phyloP scores from a whole-genome alignment of 1,140 invertebrate genomes.

The Glomeris maerens region DNA sequence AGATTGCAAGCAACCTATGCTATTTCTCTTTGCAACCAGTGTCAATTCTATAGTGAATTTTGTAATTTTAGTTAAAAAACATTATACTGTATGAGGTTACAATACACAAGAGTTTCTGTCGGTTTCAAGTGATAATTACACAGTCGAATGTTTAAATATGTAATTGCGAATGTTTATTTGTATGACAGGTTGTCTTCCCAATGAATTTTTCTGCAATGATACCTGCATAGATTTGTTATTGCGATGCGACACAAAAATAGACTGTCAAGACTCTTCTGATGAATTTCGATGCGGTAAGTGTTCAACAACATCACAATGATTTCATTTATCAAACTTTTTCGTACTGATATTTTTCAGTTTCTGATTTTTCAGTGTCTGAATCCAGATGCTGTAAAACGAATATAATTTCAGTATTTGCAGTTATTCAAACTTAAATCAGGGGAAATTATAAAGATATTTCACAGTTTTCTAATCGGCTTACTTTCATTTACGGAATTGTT shows the following conservation, averaged over 20 bases:
- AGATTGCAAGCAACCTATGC: neutral
- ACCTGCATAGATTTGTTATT: constrained; percentile 33
- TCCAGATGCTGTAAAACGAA: constrained; percentile 23
- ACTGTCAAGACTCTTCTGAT: constrained; percentile 44
- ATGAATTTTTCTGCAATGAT: constrained; percentile 40
- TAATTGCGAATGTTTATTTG: neutral
- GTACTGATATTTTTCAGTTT: constrained; percentile 12
- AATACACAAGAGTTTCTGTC: neutral
- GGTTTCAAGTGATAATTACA: neutral
- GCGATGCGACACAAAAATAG: constrained; percentile 39
- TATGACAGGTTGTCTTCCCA: constrained; percentile 29
- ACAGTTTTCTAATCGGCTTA: neutral
- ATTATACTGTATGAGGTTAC: neutral
- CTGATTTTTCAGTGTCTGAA: neutral
- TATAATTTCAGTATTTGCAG: constrained; percentile 16
- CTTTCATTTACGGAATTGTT: too few species aligned
- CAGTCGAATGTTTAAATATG: neutral
- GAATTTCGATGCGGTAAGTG: constrained; percentile 33
- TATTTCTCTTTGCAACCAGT: neutral
- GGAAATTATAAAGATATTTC: neutral
- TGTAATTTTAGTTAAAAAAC: neutral
- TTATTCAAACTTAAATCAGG: neutral
- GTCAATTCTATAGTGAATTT: too few species aligned
- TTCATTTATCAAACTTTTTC: neutral
- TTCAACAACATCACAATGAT: neutral